Percentiles rank a stretch among this genome's conserved stretches.
Conservation (phyloP, 2,888 invertebrate genomes). For the Ariolimax columbianus region DNA sequence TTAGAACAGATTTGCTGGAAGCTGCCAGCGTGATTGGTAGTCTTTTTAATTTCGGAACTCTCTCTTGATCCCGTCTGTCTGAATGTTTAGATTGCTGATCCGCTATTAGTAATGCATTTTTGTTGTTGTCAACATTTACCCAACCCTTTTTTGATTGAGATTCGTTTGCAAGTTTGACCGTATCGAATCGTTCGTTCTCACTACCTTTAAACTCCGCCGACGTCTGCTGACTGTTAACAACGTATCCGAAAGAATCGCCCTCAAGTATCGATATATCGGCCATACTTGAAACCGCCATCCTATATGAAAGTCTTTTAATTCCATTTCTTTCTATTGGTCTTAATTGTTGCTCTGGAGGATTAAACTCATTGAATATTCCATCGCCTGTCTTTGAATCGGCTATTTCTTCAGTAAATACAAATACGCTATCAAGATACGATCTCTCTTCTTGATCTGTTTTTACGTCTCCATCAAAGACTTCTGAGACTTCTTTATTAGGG, state of each 20-base stretch:
- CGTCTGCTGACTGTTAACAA: neutral
- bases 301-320: neutral
- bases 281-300: conserved; percentile 1
- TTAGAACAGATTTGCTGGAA: conserved; percentile 30
- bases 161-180: neutral
- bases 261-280: neutral
- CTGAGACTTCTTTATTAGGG: neutral
- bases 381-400: neutral
- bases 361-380: neutral
- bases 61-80: neutral
- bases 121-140: neutral
- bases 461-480: neutral
- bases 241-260: neutral
- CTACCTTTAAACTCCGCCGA: neutral
- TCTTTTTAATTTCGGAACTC: conserved; percentile 4
- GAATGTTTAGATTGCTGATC: neutral
- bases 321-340: neutral
- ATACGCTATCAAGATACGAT: neutral
- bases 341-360: neutral
- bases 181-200: neutral
- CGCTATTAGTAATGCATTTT: neutral
- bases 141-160: neutral
- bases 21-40: conserved; percentile 19
- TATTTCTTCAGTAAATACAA: neutral
- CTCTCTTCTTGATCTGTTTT: neutral